Conservation (phyloP, 2,797 vertebrate genomes). For the Ceyx erithaca region DNA sequence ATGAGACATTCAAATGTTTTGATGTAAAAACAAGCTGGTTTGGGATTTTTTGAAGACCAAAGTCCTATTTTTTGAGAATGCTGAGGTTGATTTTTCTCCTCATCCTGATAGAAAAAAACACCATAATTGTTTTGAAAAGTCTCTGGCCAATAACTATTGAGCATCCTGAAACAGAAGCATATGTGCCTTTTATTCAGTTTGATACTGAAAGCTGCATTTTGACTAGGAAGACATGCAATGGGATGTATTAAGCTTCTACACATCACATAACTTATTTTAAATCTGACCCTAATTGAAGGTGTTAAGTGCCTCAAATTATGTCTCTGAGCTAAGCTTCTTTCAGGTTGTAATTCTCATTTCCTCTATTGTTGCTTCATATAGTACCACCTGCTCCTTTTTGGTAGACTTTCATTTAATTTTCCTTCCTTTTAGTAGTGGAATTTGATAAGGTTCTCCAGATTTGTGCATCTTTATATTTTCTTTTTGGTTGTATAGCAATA, state of each 20-base stretch:
- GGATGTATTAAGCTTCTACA: not conserved
- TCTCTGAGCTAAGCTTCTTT: not conserved
- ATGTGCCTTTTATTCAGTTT: not conserved
- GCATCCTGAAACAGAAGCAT: not conserved
- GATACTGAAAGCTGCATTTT: not conserved
- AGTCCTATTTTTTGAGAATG: not conserved
- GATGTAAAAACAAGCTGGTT: not conserved
- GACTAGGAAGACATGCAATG: not conserved
- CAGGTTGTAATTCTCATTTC: not conserved
- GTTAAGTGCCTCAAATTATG: not conserved
- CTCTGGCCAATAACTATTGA: not conserved
- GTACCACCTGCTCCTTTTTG: not conserved
- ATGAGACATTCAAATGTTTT: not conserved
- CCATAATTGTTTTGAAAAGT: not conserved
- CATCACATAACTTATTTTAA: not conserved
- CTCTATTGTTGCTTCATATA: not conserved
- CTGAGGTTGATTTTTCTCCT: not conserved
- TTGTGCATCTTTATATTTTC: not conserved
- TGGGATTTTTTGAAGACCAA: not conserved
- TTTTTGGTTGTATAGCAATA: not conserved
- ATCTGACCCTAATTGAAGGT: not conserved
- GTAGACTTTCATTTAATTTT: not conserved
- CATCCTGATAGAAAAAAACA: not conserved
- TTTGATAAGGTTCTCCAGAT: not conserved
- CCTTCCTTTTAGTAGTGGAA: not conserved